phyloP scores from a whole-genome alignment of 2,888 invertebrate species.

The Dinocampus coccinellae region DNA sequence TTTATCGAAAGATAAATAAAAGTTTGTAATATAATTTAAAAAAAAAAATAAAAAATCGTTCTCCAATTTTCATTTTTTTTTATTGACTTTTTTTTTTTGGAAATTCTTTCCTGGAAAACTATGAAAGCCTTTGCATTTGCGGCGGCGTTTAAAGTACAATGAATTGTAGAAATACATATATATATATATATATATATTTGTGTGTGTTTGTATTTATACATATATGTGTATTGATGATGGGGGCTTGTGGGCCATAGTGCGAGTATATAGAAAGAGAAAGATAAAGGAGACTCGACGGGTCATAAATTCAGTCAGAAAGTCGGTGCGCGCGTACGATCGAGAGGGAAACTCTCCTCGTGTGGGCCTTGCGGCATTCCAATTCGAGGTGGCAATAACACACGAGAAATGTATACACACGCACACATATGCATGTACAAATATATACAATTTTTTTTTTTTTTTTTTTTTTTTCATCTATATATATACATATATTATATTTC shows the following conservation, averaged over 20 bases:
- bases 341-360: constrained; percentile 32
- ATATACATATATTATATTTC: not conserved
- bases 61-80: not conserved
- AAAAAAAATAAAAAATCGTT: no score
- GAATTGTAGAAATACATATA: not conserved
- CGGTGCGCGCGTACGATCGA: constrained; percentile 30
- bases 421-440: not conserved
- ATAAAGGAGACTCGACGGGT: constrained; percentile 35
- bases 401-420: not conserved
- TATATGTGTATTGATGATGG: not conserved
- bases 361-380: constrained; percentile 38
- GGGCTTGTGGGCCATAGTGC: constrained; percentile 9
- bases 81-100: not conserved
- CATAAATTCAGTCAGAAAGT: constrained; percentile 36
- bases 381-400: constrained; percentile 32
- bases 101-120: constrained; percentile 12
- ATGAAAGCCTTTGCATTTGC: constrained; percentile 29
- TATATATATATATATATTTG: not conserved
- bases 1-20: no score
- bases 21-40: constrained; percentile 6
- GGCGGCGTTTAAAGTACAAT: constrained; percentile 27
- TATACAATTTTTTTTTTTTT: constrained; percentile 12
- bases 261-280: constrained; percentile 24
- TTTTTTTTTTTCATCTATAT: not conserved
- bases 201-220: not conserved